phyloP scores from a whole-genome alignment of 1,140 invertebrate species.

The Neodiprion virginianus region DNA sequence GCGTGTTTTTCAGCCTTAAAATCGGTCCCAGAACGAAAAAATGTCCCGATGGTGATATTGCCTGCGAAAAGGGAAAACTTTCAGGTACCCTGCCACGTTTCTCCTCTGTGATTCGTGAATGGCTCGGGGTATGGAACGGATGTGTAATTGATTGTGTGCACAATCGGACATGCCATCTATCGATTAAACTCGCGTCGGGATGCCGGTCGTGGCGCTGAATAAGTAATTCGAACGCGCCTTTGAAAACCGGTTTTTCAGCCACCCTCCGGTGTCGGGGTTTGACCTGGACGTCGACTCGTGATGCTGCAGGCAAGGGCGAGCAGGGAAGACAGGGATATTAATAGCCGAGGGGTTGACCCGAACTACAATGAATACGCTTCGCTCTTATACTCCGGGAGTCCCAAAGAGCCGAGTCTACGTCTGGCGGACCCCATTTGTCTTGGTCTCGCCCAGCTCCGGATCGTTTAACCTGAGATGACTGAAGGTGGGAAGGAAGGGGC shows the following conservation, averaged over 20 bases:
- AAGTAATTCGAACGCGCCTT: not conserved
- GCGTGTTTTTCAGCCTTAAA: not conserved
- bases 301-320: not conserved
- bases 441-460: not conserved
- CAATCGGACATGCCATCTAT: not conserved
- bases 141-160: not conserved
- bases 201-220: not conserved
- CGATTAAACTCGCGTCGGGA: not conserved
- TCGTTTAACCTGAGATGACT: conserved; percentile 2
- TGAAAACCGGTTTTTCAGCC: not conserved
- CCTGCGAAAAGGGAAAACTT: not conserved
- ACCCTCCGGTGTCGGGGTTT: not conserved
- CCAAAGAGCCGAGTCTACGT: not conserved
- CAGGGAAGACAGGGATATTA: not conserved
- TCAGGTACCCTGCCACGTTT: not conserved
- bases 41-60: not conserved
- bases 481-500: not conserved
- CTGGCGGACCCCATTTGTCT: not conserved
- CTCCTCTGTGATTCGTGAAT: not conserved
- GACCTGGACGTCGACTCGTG: not conserved
- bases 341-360: conserved; percentile 6
- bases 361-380: conserved; percentile 3
- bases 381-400: not conserved
- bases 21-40: not conserved
- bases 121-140: not conserved